Evolutionary conservation across 2,888 invertebrate genomes (phyloP).

Genomic region (Macrosoma leucophasiata): DNA sequence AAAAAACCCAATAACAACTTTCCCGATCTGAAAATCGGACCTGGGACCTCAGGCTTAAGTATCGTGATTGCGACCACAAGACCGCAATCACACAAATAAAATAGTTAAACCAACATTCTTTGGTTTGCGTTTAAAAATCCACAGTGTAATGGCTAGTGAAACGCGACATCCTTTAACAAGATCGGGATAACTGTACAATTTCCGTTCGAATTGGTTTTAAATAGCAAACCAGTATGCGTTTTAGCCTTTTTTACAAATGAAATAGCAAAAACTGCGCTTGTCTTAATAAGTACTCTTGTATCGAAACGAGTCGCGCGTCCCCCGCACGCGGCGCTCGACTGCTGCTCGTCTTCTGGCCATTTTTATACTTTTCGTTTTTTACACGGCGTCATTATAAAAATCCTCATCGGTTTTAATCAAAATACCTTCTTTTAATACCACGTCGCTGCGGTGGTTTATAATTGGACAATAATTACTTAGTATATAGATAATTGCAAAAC

Average conservation of each 20-base stretch:
- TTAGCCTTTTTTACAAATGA: slow-evolving; percentile 72
- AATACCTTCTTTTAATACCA: slow-evolving; percentile 64
- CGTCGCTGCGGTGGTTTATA: slow-evolving; percentile 48
- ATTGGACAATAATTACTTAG: slow-evolving; percentile 53
- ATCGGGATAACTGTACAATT: slow-evolving; percentile 68
- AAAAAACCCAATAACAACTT: too few relatives aligned
- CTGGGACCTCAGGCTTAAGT: too few relatives aligned
- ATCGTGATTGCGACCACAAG: too few relatives aligned
- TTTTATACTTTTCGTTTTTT: slow-evolving; percentile 60
- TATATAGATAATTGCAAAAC: too few relatives aligned
- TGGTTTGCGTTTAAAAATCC: too few relatives aligned
- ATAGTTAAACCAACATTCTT: too few relatives aligned
- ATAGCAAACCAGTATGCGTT: slow-evolving; percentile 70
- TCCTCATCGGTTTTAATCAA: slow-evolving; percentile 65
- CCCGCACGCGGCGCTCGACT: slow-evolving; percentile 30
- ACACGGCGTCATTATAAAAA: slow-evolving; percentile 59
- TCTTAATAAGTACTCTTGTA: slow-evolving; percentile 68
- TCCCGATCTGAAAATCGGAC: too few relatives aligned
- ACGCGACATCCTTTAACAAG: slow-evolving; percentile 53
- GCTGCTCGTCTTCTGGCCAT: slow-evolving; percentile 48
- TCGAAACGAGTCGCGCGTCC: slow-evolving; percentile 59
- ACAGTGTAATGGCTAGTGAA: slow-evolving; percentile 25
- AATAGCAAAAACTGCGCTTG: slow-evolving; percentile 73
- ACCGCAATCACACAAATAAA: too few relatives aligned
- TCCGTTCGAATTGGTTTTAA: slow-evolving; percentile 70